These are phyloP conservation scores for Pan paniscus DNA, from an alignment of 2,113 vertebrate species.

Conservation along the genomic window DNA sequence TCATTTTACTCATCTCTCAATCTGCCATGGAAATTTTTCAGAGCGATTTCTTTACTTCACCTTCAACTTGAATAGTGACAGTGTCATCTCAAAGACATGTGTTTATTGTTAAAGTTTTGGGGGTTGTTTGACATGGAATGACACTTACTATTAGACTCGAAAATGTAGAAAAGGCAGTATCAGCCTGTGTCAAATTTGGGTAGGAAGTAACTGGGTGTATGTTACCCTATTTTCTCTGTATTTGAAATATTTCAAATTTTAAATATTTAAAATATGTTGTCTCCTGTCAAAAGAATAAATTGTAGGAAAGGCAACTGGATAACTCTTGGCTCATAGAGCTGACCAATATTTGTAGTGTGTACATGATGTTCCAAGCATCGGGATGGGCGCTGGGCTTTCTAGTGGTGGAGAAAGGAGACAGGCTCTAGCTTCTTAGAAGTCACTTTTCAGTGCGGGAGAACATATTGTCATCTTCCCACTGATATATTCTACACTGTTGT, in stretches of 20 bases:
- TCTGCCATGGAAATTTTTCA: not conserved
- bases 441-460: not conserved
- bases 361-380: fast-evolving
- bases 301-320: not conserved
- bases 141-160: not conserved
- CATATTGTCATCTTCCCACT: not conserved
- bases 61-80: not conserved
- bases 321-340: not conserved
- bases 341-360: fast-evolving
- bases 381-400: not conserved
- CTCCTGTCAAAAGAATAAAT: not conserved
- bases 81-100: not conserved
- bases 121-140: not conserved
- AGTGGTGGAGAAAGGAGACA: not conserved
- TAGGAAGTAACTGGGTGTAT: not conserved
- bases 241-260: slow-evolving; percentile 4
- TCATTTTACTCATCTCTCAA: not conserved
- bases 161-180: not conserved
- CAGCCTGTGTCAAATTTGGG: not conserved
- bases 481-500: not conserved
- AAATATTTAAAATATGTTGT: not conserved
- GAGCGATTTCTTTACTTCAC: not conserved
- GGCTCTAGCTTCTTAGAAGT: not conserved
- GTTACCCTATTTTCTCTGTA: not conserved
- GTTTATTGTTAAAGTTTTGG: not conserved